Conservation (phyloP, 2,797 vertebrate genomes). For the Manis pentadactyla region DNA sequence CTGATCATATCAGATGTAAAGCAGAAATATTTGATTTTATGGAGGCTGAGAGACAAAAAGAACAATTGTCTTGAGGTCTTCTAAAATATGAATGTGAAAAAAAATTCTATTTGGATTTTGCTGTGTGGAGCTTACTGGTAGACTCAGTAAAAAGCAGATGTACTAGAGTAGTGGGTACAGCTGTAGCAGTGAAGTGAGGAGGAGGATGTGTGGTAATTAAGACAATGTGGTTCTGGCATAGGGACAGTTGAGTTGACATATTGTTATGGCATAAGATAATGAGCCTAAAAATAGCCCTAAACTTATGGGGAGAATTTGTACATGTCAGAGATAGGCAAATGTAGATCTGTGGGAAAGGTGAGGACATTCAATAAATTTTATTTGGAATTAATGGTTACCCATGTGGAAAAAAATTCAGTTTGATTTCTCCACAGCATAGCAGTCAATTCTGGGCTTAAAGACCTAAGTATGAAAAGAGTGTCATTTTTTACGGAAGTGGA, state of each 20-base stretch:
- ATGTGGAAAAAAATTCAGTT: neutral
- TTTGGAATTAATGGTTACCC: neutral
- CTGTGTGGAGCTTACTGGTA: neutral
- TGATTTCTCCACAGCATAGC: neutral
- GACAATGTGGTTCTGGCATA: neutral
- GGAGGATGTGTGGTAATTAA: neutral
- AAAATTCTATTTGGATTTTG: neutral
- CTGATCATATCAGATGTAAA: neutral
- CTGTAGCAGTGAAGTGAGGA: neutral
- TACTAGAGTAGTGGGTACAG: constrained; percentile 1
- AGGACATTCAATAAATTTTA: neutral
- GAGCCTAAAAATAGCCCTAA: neutral
- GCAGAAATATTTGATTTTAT: neutral
- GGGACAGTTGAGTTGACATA: neutral
- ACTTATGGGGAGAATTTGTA: neutral
- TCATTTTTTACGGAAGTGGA: neutral
- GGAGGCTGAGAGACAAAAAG: neutral
- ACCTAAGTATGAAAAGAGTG: neutral
- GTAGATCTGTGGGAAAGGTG: neutral
- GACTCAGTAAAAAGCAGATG: neutral
- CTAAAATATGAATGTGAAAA: neutral
- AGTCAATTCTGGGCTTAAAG: neutral
- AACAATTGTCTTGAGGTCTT: neutral
- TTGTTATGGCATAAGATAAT: neutral
- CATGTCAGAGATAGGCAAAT: neutral